Evolutionary conservation across 2,797 vertebrate species (phyloP).

Genomic region (Potorous gilbertii): DNA sequence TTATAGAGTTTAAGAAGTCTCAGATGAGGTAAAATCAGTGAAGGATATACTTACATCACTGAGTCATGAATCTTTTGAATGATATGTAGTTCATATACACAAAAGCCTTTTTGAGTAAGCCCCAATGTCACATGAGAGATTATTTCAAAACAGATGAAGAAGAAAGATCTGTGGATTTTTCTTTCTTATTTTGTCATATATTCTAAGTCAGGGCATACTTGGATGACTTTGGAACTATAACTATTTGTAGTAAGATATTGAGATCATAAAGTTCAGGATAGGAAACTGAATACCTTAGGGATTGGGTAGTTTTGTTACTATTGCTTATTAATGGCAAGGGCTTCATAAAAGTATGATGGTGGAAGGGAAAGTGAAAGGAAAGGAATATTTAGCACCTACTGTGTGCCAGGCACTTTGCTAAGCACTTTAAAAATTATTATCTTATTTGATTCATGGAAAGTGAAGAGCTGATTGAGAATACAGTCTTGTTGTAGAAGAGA

Average conservation of each 20-base stretch:
- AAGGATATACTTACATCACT: background rate
- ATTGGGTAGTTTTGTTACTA: background rate
- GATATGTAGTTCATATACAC: background rate
- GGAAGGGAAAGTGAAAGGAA: background rate
- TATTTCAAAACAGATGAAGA: conserved; percentile 47
- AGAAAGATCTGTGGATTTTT: background rate
- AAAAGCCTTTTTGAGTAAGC: conserved; percentile 36
- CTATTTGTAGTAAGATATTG: background rate
- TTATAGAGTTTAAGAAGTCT: background rate
- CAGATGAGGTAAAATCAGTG: background rate
- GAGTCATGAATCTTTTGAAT: background rate
- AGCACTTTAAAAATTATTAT: background rate
- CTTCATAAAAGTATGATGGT: background rate
- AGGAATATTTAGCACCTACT: background rate
- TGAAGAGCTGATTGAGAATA: background rate
- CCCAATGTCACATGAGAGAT: background rate
- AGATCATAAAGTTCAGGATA: background rate
- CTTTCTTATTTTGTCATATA: conserved; percentile 14
- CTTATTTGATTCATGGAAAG: background rate
- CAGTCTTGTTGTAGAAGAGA: background rate
- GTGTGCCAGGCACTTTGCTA: background rate
- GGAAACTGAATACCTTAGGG: background rate
- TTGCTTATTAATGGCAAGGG: background rate
- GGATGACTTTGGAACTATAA: conserved; percentile 1
- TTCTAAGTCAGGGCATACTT: conserved; percentile 2